Base-by-base conservation (phyloP, 2,888 invertebrate genomes). In the Leucophenga montana region DNA sequence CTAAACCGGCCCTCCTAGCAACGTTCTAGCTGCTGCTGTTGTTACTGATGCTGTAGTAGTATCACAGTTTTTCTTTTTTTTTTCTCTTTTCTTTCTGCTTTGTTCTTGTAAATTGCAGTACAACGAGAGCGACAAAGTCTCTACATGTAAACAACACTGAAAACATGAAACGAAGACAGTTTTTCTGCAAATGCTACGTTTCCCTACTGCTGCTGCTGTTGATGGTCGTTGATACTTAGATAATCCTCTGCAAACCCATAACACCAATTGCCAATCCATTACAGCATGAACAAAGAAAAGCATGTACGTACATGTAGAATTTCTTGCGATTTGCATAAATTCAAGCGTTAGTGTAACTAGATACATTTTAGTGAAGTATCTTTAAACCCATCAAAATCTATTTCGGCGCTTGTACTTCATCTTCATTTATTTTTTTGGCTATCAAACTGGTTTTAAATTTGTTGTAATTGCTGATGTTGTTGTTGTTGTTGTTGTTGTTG, bases 111-210 rank as follows among this genome's bases (percentile, higher is more conserved):
- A 44, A 62, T 18, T 62, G 22, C 61, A 31, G 39, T 39, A 39
- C 20, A 56, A n/a, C 22, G 11, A 56, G 22, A 27, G 13, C 20
- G n/a, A 22, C 56, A 27, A 62, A 44, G 44, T 62, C 9, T 62
- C 61, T 62, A 27, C 27, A 27, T 62, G 61, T 62, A 62, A 62
- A 61, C 61, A 61, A 61, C 16, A 20, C 56, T 20, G 56, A 8
- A 62, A 62, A 62, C 61, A 62, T 62, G 16, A 62, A 62, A 44
- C 20, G 20, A 62, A 62, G 61, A 64, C 62, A 64, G n/a, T 64
- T 64, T 64, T 64, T 33, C n/a, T n/a, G n/a, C n/a, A n/a, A n/a
- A n/a, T n/a, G n/a, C 27, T 27, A 27, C 27, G 2, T 27, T 27
- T 27, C 4, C 27, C 27, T 27, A 27, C 27, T 27, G 27, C 27